Base-by-base conservation (phyloP, 1,140 invertebrate species). In the Drosophila sp. region DNA sequence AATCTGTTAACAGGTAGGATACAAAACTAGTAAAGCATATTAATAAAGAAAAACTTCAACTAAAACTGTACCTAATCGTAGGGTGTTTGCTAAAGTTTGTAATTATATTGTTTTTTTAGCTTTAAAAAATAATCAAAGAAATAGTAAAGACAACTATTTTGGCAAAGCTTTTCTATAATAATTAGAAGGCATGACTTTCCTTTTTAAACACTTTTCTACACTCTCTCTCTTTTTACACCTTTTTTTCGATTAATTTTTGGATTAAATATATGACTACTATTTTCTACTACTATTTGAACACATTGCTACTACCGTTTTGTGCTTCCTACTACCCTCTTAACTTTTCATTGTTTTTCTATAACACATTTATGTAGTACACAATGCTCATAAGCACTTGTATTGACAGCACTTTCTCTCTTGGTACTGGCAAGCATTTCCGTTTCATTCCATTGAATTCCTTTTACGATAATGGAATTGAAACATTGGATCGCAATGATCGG, bases 1-100 rank as follows among this genome's bases (percentile, higher is more conserved):
- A 38, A 53, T 66, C 32, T 67, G n/a, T 16, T 53, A 72, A 67
- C 63, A 72, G 70, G 70, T 72, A 72, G 70, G 70, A 34, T n/a
- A 43, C 40, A 57, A 56, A 38, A 13, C 11, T 14, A 54, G 0
- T 14, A 56, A 38, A 34, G 1, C 38, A 70, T 9, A 6, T 16
- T 41, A n/a, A n/a, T 40, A 45, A 38, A 16, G 48, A 48, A 57
- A 40, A 58, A 56, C 14, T 29, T 48, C n/a, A 46, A 46, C 40
- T 57, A 45, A 38, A 48, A 48, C 57, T 53, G 66, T 54, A 62
- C 38, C 36, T 69, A 69, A 69, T 61, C 13, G 36, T 34, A 69
- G 57, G 57, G 65, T 58, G 66, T 40, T 57, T 59, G 58, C 57
- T 56, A 46, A 62, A 72, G 34, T 73, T 38, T 54, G 46, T 56